phyloP scores from a whole-genome alignment of 2,888 invertebrate genomes.

The Stenichneumon culpator region DNA sequence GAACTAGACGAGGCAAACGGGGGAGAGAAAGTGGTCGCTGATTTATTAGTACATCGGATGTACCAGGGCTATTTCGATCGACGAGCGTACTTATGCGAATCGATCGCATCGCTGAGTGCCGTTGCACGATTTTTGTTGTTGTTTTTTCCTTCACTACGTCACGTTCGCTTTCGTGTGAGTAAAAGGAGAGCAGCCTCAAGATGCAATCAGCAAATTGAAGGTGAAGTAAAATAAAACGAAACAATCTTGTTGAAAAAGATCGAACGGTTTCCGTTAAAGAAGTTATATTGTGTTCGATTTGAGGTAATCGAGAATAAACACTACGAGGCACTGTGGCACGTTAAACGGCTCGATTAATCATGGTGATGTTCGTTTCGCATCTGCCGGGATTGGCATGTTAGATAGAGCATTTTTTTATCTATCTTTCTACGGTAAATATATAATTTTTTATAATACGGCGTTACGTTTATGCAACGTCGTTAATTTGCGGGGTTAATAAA shows the following conservation, averaged over 20 bases:
- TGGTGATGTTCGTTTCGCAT: background rate
- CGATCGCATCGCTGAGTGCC: slow-evolving; percentile 48
- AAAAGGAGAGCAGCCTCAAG: background rate
- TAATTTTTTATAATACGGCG: background rate
- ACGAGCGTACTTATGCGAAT: slow-evolving; percentile 51
- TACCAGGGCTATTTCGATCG: slow-evolving; percentile 38
- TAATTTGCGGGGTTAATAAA: background rate
- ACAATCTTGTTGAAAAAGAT: background rate
- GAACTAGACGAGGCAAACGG: slow-evolving; percentile 25
- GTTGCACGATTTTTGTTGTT: background rate
- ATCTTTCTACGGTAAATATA: background rate
- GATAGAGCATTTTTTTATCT: background rate
- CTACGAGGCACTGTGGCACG: background rate
- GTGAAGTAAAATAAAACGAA: background rate
- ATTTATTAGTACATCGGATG: slow-evolving; percentile 61
- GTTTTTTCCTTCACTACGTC: background rate
- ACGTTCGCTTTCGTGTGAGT: background rate
- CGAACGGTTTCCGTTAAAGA: background rate
- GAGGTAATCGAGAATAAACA: background rate
- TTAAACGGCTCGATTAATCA: background rate
- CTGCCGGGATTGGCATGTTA: background rate
- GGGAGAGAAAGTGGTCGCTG: slow-evolving; percentile 46
- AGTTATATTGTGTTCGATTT: background rate
- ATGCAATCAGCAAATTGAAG: slow-evolving; percentile 11
- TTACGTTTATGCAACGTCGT: background rate